Conservation (phyloP, 2,888 invertebrate species). For the Hirtodrosophila cameraria region DNA sequence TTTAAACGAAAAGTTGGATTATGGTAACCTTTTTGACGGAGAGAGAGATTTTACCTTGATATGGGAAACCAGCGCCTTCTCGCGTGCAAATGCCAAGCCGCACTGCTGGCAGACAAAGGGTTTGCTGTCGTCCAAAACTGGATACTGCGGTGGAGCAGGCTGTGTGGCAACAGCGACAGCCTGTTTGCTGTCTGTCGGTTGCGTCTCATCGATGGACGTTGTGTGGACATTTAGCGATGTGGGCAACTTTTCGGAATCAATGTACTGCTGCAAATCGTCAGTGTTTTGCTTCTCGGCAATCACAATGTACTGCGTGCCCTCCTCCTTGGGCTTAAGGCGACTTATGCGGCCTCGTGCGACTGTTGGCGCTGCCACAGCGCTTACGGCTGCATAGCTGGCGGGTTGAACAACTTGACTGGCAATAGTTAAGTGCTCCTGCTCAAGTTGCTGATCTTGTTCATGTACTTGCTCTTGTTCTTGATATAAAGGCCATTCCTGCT, state of each 20-base stretch:
- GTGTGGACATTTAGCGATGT: conserved; percentile 28
- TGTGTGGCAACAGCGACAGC: conserved; percentile 16
- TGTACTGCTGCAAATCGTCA: conserved; percentile 40
- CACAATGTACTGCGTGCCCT: conserved; percentile 73
- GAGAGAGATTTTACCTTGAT: too few relatives aligned
- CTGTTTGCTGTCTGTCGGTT: conserved; percentile 13
- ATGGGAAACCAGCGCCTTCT: conserved; percentile 92
- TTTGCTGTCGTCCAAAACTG: conserved; percentile 88
- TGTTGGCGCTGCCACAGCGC: conserved; percentile 35
- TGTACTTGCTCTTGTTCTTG: conserved; percentile 44
- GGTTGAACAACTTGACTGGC: conserved; percentile 29
- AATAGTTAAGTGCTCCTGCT: conserved; percentile 31
- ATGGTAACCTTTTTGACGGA: too few relatives aligned
- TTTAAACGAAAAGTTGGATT: background rate
- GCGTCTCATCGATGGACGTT: conserved; percentile 5
- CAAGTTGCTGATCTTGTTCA: conserved; percentile 15
- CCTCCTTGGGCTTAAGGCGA: conserved; percentile 80
- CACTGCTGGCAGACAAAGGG: conserved; percentile 93
- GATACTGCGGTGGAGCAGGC: conserved; percentile 84
- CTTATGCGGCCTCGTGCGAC: conserved; percentile 74
- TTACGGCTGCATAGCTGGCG: conserved; percentile 33
- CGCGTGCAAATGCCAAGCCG: conserved; percentile 91
- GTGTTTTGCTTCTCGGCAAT: conserved; percentile 54
- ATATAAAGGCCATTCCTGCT: conserved; percentile 78
- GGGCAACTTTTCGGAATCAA: conserved; percentile 49